These are phyloP conservation scores for Herminia tarsipennalis DNA, from an alignment of 2,888 invertebrate genomes.

Conservation along the genomic window DNA sequence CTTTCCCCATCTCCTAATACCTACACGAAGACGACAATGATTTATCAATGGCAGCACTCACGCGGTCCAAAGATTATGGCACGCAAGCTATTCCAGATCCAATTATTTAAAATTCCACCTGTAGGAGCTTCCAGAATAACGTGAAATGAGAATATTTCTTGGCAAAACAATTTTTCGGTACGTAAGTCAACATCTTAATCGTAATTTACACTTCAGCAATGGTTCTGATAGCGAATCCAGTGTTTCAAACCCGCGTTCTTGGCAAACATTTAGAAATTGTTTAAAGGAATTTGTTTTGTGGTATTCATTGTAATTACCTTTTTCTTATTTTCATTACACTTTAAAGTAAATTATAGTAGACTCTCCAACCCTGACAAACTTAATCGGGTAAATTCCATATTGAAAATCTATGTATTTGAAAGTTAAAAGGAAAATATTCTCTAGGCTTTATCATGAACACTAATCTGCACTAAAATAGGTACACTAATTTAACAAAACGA, in stretches of 20 bases:
- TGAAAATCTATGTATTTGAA: no score
- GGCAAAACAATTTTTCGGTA: slow-evolving; percentile 34
- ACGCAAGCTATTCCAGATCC: slow-evolving; percentile 65
- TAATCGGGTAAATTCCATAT: no score
- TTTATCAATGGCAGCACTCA: slow-evolving; percentile 56
- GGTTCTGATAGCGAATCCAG: slow-evolving; percentile 23
- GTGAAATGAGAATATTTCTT: slow-evolving; percentile 20
- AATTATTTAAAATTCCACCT: slow-evolving; percentile 59
- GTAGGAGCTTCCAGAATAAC: slow-evolving; percentile 25
- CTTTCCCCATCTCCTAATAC: slow-evolving; percentile 10
- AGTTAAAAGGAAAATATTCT: no score
- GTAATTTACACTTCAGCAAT: slow-evolving; percentile 17
- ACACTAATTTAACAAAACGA: no score
- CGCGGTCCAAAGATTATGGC: slow-evolving; percentile 34
- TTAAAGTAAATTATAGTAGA: no score
- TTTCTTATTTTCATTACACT: neutral
- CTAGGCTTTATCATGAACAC: no score
- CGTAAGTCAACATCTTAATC: slow-evolving; percentile 26
- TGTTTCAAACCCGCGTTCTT: slow-evolving; percentile 16
- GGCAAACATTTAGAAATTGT: neutral
- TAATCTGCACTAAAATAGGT: no score
- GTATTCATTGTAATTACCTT: neutral
- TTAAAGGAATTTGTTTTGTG: neutral
- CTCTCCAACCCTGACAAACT: no score
- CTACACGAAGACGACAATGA: slow-evolving; percentile 46